Evolutionary conservation across 2,888 invertebrate species (phyloP).

Genomic region (Dysmachus trigonus): DNA sequence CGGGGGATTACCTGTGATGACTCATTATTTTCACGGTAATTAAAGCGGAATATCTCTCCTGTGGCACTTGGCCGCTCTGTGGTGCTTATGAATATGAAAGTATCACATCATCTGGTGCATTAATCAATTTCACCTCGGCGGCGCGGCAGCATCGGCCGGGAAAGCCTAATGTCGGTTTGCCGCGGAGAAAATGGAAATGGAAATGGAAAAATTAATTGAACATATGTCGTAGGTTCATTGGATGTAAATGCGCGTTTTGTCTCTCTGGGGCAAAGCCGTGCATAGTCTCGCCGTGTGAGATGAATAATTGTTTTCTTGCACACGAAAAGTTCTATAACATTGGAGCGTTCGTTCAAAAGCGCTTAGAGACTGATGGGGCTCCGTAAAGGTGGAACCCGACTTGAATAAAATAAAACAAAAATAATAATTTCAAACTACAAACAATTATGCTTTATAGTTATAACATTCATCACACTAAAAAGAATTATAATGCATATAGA

Average conservation of each 20-base stretch:
- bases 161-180: not conserved
- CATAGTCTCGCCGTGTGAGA: not conserved
- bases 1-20: slow-evolving; percentile 8
- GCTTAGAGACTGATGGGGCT: not conserved
- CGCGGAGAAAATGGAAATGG: not conserved
- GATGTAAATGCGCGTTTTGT: not conserved
- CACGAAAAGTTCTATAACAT: not conserved
- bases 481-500: too few species aligned
- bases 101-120: slow-evolving; percentile 19
- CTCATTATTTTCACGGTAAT: slow-evolving; percentile 36
- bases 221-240: not conserved
- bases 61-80: not conserved
- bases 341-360: not conserved
- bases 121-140: slow-evolving; percentile 12
- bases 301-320: not conserved
- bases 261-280: not conserved
- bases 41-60: not conserved
- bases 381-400: too few species aligned
- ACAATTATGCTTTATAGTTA: too few species aligned
- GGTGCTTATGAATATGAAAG: not conserved
- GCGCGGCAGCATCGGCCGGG: not conserved
- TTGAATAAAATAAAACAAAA: not conserved
- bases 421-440: too few species aligned
- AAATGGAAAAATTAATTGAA: slow-evolving; percentile 14
- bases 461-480: too few species aligned